phyloP scores from a whole-genome alignment of 2,888 invertebrate genomes.

The Napeogenes sylphis region DNA sequence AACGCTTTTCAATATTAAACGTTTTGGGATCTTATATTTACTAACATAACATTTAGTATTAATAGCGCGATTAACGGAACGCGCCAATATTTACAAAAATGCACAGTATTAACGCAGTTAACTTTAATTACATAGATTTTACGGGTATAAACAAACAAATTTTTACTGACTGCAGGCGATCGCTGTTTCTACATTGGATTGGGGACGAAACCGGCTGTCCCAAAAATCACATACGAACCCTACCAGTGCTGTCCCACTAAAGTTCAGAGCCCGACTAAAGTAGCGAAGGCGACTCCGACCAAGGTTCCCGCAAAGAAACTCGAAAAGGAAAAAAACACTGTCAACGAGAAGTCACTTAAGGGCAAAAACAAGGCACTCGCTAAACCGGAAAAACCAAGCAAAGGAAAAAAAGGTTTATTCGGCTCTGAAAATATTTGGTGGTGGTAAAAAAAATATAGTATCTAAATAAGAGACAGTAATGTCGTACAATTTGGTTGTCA shows the following conservation, averaged over 20 bases:
- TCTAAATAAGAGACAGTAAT: slow-evolving; percentile 53
- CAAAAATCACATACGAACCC: slow-evolving; percentile 89
- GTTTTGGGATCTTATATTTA: slow-evolving; percentile 69
- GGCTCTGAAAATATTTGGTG: slow-evolving; percentile 91
- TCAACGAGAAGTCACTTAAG: slow-evolving; percentile 58
- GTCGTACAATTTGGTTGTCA: slow-evolving; percentile 54
- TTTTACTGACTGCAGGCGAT: slow-evolving; percentile 97
- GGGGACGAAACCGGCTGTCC: slow-evolving; percentile 89
- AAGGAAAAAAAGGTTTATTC: slow-evolving; percentile 89
- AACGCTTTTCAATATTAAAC: slow-evolving; percentile 72
- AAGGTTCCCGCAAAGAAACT: slow-evolving; percentile 78
- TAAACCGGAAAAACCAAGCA: slow-evolving; percentile 77
- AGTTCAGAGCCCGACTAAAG: slow-evolving; percentile 86
- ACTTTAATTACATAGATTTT: slow-evolving; percentile 60
- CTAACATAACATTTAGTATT: slow-evolving; percentile 73
- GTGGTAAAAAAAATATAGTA: slow-evolving; percentile 77
- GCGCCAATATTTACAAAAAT: slow-evolving; percentile 57
- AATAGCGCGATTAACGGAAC: slow-evolving; percentile 64
- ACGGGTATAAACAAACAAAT: slow-evolving; percentile 82
- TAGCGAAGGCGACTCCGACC: slow-evolving; percentile 84
- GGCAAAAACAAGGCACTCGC: slow-evolving; percentile 72
- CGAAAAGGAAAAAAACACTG: slow-evolving; percentile 63
- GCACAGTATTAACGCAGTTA: slow-evolving; percentile 73
- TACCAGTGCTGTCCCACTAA: slow-evolving; percentile 95
- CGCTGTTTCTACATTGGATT: slow-evolving; percentile 98